Evolutionary conservation across 2,113 vertebrate genomes (phyloP), one percentile per base, ranked within the genome.

Genomic region (Perccottus glenii): DNA sequence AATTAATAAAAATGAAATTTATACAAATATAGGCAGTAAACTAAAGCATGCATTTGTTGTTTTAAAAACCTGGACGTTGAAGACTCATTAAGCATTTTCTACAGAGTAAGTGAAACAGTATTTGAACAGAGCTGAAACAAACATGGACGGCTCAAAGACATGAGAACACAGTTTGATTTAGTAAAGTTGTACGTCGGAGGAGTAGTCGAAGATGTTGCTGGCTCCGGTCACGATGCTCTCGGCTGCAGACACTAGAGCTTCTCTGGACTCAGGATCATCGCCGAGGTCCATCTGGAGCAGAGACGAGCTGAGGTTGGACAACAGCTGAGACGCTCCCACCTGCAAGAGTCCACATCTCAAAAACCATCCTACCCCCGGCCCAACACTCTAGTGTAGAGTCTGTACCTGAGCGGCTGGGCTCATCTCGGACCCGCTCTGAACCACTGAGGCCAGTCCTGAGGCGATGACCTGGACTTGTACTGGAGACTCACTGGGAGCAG

Each of bases 251-350:
- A 12, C 12, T 11, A 46, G 11, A 12, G 11, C 8, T 1, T 11
- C 12, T 46, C 44, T 46, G 44, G 10, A 46, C 1, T 46, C 44
- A 5, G 44, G 44, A 14, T 11, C 12, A 11, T 3, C 11, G 44
- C 9, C 2, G 32, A 89, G 60, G 36, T 62, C 70, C 44, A 46
- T 10, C 9, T 12, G 44, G 44, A 46, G 12, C 11, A 11, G 11
- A 46, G 44, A 46, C 11, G 44, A 46, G 11, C 44, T 46, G 44
- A 46, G 44, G 9, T 45, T 11, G 5, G 44, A 4, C 44, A 11
- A 2, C 44, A 45, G 44, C 44, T 11, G 12, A 11, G 44, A 45
- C 10, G 44, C 44, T 4, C 44, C 9, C 10, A 3, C 44, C 44
- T 45, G 44, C 4, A 11, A 45, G 9, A 12, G 0, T 5, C 4